A percentile compares a stretch with the other conserved stretches of the same genome.
Evolutionary conservation across 2,113 vertebrate genomes (phyloP).

Genomic region (Pituophis catenifer): DNA sequence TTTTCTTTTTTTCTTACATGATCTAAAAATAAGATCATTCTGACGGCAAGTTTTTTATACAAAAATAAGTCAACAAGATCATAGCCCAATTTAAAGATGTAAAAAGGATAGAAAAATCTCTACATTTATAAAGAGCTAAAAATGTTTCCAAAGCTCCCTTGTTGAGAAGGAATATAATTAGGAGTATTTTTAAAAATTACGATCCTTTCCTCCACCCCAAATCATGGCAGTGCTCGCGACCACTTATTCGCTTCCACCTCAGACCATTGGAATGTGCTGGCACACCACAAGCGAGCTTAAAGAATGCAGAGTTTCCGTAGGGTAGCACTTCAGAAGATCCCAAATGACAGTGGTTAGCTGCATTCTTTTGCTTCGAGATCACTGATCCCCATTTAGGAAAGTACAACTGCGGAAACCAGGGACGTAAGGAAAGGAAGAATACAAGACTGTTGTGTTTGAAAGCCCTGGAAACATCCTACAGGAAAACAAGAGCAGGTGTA

Average conservation of each 20-base stretch:
- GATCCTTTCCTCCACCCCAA: constrained; percentile 68
- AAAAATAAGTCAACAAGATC: constrained; percentile 73
- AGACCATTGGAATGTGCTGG: constrained; percentile 90
- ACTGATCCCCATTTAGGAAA: constrained; percentile 56
- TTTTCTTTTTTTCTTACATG: constrained; percentile 8
- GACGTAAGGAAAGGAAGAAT: neutral
- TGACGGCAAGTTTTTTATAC: neutral
- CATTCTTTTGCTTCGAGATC: constrained; percentile 80
- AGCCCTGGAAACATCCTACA: neutral
- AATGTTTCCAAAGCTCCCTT: constrained; percentile 63
- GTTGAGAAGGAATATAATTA: constrained; percentile 74
- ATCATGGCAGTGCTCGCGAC: constrained; percentile 61
- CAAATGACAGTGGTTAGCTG: constrained; percentile 73
- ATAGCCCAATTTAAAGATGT: constrained; percentile 62
- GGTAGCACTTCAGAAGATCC: constrained; percentile 75
- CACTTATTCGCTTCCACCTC: constrained; percentile 80
- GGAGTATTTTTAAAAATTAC: constrained; percentile 74
- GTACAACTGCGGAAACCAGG: constrained; percentile 10
- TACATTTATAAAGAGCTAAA: constrained; percentile 72
- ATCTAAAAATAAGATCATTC: constrained; percentile 66
- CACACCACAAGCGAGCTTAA: constrained; percentile 79
- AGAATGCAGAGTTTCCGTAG: constrained; percentile 90
- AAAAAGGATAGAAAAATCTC: constrained; percentile 60
- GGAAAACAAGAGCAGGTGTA: neutral
- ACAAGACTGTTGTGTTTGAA: neutral